Percentiles rank a stretch among this genome's conserved stretches.
Conservation (phyloP, 2,888 invertebrate genomes). For the Spodoptera picta region DNA sequence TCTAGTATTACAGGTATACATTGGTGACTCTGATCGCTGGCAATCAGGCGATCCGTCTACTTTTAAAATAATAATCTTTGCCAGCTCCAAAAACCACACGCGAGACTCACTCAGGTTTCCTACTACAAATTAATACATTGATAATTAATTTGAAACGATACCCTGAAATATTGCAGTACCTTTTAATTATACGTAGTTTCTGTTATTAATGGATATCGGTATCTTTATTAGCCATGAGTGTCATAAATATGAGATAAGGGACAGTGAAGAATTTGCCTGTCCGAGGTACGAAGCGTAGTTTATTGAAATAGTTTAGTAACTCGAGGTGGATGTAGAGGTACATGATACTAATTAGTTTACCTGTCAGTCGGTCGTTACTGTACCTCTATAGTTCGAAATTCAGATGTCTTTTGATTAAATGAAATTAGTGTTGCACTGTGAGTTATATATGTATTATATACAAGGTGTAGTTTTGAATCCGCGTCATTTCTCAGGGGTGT, state of each 20-base stretch:
- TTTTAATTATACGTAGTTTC: constrained; percentile 29
- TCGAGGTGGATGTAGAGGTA: constrained; percentile 1
- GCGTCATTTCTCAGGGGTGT: too few relatives aligned
- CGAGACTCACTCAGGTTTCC: background rate
- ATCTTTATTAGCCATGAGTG: constrained; percentile 10
- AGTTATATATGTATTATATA: too few relatives aligned
- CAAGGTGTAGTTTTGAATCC: too few relatives aligned
- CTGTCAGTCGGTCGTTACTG: too few relatives aligned
- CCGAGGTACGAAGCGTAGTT: background rate
- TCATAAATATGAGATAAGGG: constrained; percentile 21
- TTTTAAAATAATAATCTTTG: too few relatives aligned
- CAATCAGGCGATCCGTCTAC: too few relatives aligned
- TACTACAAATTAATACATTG: constrained; percentile 41
- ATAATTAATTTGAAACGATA: constrained; percentile 44
- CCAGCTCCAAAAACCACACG: too few relatives aligned
- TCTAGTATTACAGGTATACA: too few relatives aligned
- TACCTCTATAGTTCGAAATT: background rate
- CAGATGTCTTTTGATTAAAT: background rate
- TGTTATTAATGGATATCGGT: constrained; percentile 20
- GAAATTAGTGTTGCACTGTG: too few relatives aligned
- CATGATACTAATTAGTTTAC: constrained; percentile 14
- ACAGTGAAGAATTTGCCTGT: constrained; percentile 26
- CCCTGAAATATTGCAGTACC: constrained; percentile 35
- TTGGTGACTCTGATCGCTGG: too few relatives aligned
- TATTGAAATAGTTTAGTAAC: constrained; percentile 29